Percentiles rank a stretch among this genome's conserved stretches.
These are phyloP conservation scores for Branchinecta lynchi DNA, from an alignment of 1,140 invertebrate species.

Conservation along the genomic window DNA sequence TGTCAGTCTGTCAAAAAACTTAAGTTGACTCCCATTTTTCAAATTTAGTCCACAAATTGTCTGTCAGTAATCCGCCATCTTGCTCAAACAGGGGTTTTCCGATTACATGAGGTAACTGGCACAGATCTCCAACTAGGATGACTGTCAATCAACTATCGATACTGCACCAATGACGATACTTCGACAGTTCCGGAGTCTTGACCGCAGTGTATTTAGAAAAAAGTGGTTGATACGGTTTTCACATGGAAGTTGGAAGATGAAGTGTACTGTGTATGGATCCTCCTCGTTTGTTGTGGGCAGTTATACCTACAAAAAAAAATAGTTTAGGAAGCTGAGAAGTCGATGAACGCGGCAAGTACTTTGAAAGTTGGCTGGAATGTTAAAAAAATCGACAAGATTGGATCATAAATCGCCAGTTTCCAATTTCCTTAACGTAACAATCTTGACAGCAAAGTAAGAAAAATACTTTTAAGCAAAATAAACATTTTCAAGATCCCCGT, in stretches of 20 bases:
- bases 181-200: not conserved
- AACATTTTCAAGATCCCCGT: too few species aligned
- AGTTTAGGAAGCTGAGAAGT: too few species aligned
- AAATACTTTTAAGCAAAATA: too few species aligned
- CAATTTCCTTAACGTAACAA: too few species aligned
- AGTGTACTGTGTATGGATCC: not conserved
- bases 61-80: not conserved
- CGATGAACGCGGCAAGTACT: too few species aligned
- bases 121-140: slow-evolving; percentile 2
- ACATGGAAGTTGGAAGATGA: not conserved
- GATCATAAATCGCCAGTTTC: too few species aligned
- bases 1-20: not conserved
- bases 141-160: not conserved
- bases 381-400: too few species aligned
- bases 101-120: not conserved
- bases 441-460: too few species aligned
- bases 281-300: slow-evolving; percentile 2
- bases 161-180: not conserved
- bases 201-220: not conserved
- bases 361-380: too few species aligned
- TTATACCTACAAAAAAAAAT: not conserved
- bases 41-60: not conserved
- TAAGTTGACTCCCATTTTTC: not conserved
- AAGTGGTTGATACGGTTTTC: not conserved
- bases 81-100: not conserved